Percentiles rank a stretch among this genome's conserved stretches.
These are phyloP conservation scores for Dendrocopos noguchii DNA, from an alignment of 2,113 vertebrate species.

Conservation along the genomic window DNA sequence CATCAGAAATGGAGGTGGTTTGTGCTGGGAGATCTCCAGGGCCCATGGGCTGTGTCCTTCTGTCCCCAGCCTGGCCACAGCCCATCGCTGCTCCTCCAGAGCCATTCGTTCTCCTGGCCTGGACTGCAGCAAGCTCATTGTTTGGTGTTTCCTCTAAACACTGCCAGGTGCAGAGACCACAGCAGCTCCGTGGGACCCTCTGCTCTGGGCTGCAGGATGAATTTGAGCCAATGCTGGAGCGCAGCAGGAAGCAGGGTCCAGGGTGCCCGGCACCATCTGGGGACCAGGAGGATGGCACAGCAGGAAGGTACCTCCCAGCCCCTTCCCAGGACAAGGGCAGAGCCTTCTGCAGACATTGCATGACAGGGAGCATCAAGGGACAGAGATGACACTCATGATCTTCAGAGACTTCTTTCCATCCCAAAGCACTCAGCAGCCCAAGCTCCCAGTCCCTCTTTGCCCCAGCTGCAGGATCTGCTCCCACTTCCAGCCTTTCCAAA, in stretches of 20 bases:
- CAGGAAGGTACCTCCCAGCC: background rate
- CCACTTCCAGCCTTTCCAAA: background rate
- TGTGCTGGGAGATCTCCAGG: background rate
- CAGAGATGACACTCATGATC: background rate
- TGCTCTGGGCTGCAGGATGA: background rate
- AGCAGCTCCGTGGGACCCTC: accelerated
- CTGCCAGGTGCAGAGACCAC: background rate
- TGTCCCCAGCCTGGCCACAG: accelerated
- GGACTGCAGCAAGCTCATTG: background rate
- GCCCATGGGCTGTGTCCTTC: accelerated
- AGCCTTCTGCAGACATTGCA: background rate
- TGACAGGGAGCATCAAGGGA: accelerated
- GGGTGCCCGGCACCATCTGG: accelerated
- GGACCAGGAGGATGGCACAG: background rate
- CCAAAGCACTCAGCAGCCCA: background rate
- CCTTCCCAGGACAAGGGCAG: background rate
- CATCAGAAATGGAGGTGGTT: accelerated
- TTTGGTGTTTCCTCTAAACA: background rate
- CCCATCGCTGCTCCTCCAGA: background rate
- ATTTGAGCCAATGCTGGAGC: accelerated
- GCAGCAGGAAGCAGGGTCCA: accelerated
- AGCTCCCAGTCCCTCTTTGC: background rate
- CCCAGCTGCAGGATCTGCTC: background rate
- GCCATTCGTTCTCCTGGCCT: background rate
- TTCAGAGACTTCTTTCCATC: background rate